Evolutionary conservation across 2,113 vertebrate species (phyloP).

Genomic region (Albula glossodonta): DNA sequence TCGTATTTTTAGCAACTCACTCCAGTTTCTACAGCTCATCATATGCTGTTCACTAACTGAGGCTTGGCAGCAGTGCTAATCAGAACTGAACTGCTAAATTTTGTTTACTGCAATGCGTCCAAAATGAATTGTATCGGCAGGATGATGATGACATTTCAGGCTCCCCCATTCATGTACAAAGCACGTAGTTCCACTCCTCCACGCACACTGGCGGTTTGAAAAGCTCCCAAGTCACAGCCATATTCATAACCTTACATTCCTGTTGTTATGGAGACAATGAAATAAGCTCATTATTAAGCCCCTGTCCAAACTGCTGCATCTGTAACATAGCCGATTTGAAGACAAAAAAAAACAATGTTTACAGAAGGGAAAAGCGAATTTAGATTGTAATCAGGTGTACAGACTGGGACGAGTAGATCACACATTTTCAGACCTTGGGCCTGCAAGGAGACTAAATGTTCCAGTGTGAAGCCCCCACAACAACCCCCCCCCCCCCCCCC

Average conservation of each 20-base stretch:
- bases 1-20: neutral
- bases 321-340: neutral
- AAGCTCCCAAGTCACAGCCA: neutral
- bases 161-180: too few relatives aligned
- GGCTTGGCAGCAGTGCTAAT: neutral
- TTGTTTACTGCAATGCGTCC: neutral
- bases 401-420: neutral
- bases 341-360: neutral
- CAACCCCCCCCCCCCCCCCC: too few relatives aligned
- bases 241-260: neutral
- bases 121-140: neutral
- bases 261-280: conserved; percentile 7
- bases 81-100: neutral
- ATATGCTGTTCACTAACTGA: neutral
- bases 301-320: neutral
- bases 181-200: too few relatives aligned
- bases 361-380: neutral
- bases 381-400: too few relatives aligned
- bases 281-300: neutral
- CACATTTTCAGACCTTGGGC: too few relatives aligned
- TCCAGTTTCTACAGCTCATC: neutral
- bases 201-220: too few relatives aligned
- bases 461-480: too few relatives aligned
- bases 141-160: neutral
- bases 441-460: too few relatives aligned